Conservation (phyloP, 1,140 invertebrate genomes). For the Brachionus calyciflorus region DNA sequence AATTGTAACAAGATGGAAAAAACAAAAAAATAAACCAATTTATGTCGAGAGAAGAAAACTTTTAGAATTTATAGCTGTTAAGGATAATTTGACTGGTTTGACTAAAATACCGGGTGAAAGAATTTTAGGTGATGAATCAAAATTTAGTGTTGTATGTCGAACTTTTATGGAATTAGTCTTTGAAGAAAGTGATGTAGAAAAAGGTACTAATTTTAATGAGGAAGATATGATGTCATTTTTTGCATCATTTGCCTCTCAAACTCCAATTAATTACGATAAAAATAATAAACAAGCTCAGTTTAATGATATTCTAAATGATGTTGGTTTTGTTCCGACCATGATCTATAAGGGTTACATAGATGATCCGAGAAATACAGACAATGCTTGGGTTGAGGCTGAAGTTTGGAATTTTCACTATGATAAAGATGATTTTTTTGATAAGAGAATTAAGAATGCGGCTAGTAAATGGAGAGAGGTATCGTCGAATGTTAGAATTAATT, state of each 20-base stretch:
- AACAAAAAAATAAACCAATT: slow-evolving; percentile 30
- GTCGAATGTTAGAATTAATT: not conserved
- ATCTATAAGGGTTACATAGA: slow-evolving; percentile 43
- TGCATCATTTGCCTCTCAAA: slow-evolving; percentile 76
- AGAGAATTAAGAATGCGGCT: not conserved
- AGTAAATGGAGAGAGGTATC: slow-evolving; percentile 43
- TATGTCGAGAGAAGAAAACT: slow-evolving; percentile 36
- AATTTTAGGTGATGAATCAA: slow-evolving; percentile 41
- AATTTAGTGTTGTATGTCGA: slow-evolving; percentile 43
- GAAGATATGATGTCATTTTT: slow-evolving; percentile 45
- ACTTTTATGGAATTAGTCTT: slow-evolving; percentile 43
- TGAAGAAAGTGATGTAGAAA: slow-evolving; percentile 45
- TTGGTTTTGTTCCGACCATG: slow-evolving; percentile 44
- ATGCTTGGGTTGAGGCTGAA: slow-evolving; percentile 47
- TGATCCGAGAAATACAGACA: slow-evolving; percentile 43
- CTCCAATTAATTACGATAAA: slow-evolving; percentile 67
- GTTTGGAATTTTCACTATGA: slow-evolving; percentile 48
- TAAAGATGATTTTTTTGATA: slow-evolving; percentile 41
- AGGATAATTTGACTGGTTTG: slow-evolving; percentile 11
- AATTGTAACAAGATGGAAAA: slow-evolving; percentile 58
- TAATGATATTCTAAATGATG: slow-evolving; percentile 19
- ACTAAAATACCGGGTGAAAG: slow-evolving; percentile 40
- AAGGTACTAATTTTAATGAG: slow-evolving; percentile 14
- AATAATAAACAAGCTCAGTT: slow-evolving; percentile 53
- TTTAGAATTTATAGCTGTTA: slow-evolving; percentile 44